phyloP scores from a whole-genome alignment of 92 coral and sea anemone genomes.

The Zoanthus gigantus region DNA sequence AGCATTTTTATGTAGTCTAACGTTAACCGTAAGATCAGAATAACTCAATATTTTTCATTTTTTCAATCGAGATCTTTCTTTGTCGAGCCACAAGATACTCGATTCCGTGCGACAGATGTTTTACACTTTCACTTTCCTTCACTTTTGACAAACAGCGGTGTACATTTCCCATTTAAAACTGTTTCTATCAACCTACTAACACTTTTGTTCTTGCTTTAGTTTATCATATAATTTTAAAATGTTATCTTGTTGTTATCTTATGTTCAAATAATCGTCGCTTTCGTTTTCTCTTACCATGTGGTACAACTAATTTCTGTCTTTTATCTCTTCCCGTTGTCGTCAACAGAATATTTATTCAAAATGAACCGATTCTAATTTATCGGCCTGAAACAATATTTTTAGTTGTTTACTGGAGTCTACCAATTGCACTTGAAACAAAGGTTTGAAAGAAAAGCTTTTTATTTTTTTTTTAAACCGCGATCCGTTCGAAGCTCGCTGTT shows the following conservation, averaged over 20 bases:
- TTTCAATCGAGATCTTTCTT: background rate
- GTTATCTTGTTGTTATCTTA: background rate
- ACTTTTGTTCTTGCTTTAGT: background rate
- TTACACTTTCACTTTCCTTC: background rate
- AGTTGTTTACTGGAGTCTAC: background rate
- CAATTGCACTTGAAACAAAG: background rate
- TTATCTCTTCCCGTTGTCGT: background rate
- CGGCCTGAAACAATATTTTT: background rate
- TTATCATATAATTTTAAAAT: background rate
- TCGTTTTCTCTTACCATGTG: background rate
- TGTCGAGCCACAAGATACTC: conserved; percentile 16
- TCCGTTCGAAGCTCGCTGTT: conserved; percentile 16
- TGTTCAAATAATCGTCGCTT: background rate
- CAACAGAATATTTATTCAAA: background rate
- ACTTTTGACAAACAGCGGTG: background rate
- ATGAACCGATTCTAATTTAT: background rate
- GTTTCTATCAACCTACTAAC: background rate
- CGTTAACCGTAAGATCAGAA: conserved; percentile 1
- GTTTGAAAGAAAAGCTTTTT: background rate
- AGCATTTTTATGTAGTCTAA: conserved; percentile 13
- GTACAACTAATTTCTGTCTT: background rate
- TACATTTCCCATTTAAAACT: conserved; percentile 18
- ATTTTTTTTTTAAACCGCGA: conserved; percentile 22
- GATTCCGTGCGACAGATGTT: conserved; percentile 51
- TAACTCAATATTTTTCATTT: background rate